These are phyloP conservation scores for Bedellia somnulentella DNA, from an alignment of 2,888 invertebrate genomes.

Conservation along the genomic window DNA sequence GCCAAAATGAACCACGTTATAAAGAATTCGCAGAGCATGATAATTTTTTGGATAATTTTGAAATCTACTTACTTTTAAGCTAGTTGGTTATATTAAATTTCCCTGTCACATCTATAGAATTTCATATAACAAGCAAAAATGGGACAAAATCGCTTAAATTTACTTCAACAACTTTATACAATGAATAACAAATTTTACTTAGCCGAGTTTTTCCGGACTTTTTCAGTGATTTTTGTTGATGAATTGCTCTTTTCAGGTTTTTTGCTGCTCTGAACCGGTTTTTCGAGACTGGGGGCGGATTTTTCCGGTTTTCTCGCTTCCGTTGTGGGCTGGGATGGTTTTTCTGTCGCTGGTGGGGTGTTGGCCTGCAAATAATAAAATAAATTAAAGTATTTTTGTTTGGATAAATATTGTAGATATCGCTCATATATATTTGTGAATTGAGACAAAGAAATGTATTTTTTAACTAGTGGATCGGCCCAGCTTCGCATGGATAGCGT, in stretches of 20 bases:
- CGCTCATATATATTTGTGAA: not conserved
- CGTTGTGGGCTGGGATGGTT: slow-evolving; percentile 11
- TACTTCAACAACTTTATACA: no score
- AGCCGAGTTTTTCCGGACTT: slow-evolving; percentile 38
- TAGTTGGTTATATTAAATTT: no score
- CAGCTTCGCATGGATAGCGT: no score
- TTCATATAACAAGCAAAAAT: no score
- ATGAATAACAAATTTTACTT: slow-evolving; percentile 34
- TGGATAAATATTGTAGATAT: not conserved
- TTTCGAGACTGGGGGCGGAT: slow-evolving; percentile 11
- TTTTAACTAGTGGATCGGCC: not conserved
- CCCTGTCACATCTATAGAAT: no score
- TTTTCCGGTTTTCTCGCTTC: slow-evolving; percentile 13
- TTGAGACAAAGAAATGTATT: not conserved
- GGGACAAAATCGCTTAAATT: no score
- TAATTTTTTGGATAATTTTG: no score
- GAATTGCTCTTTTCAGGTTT: slow-evolving; percentile 9
- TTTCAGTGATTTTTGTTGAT: slow-evolving; percentile 12
- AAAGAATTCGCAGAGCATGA: no score
- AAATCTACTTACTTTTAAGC: no score
- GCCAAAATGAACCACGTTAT: no score
- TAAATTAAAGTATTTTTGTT: not conserved
- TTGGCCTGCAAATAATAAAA: slow-evolving; percentile 10
- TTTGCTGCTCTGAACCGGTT: slow-evolving; percentile 12
- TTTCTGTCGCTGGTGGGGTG: slow-evolving; percentile 17